Percentiles rank a stretch among this genome's conserved stretches.
phyloP scores from a whole-genome alignment of 2,113 vertebrate genomes.

The Pollachius pollachius region DNA sequence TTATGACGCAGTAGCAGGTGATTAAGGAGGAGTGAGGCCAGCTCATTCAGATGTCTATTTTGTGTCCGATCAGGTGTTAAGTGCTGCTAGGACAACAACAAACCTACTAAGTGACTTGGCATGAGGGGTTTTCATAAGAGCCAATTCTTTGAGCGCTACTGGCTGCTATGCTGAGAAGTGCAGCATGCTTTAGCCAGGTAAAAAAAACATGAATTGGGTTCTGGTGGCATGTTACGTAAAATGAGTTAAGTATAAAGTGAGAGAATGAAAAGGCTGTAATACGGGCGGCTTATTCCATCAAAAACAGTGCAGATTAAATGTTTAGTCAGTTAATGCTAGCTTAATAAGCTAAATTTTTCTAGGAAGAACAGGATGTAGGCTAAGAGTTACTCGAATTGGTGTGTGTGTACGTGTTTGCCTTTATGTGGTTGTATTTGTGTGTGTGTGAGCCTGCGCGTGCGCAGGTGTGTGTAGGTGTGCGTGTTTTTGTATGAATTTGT shows the following conservation, averaged over 20 bases:
- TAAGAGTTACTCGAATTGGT: not conserved
- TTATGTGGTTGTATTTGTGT: not conserved
- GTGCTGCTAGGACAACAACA: too few species aligned
- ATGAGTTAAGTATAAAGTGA: not conserved
- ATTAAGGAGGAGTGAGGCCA: too few species aligned
- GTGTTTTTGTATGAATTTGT: not conserved
- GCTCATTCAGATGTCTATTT: too few species aligned
- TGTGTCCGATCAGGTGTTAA: too few species aligned
- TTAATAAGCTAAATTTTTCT: not conserved
- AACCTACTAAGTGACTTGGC: too few species aligned
- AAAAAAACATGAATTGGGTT: too few species aligned
- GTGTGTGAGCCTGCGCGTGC: not conserved
- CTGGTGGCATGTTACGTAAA: too few species aligned
- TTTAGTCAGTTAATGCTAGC: not conserved
- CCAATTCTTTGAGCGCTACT: too few species aligned
- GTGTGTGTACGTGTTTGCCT: not conserved
- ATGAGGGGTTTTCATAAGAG: too few species aligned
- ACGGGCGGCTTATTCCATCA: not conserved
- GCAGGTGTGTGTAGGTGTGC: not conserved
- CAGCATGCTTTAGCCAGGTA: too few species aligned
- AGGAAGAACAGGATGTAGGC: constrained; percentile 3
- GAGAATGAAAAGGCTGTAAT: not conserved
- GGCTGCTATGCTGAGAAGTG: too few species aligned
- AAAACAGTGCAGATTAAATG: not conserved
- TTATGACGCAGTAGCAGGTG: too few species aligned